phyloP scores from a whole-genome alignment of 1,140 invertebrate genomes.

The Dendrolimus kikuchii region DNA sequence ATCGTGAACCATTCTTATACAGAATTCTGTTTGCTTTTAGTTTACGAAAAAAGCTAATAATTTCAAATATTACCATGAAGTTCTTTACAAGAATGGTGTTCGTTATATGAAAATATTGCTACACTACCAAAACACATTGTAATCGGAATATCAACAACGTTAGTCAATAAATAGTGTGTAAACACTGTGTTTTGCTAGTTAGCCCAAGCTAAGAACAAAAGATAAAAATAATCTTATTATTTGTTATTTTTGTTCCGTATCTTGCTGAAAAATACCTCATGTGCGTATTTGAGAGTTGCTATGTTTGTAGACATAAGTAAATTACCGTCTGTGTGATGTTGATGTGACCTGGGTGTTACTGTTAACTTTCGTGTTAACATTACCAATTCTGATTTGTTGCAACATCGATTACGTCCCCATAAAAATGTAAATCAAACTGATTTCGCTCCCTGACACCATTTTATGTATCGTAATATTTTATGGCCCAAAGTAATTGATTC shows the following conservation, averaged over 20 bases:
- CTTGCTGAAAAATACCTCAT: constrained; percentile 30
- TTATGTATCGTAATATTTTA: background rate
- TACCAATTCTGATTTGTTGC: constrained; percentile 46
- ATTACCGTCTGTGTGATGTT: constrained; percentile 38
- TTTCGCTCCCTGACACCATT: too few species aligned
- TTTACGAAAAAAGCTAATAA: background rate
- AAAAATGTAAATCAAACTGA: too few species aligned
- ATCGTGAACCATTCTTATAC: constrained; percentile 47
- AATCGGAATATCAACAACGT: background rate
- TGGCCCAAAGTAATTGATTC: background rate
- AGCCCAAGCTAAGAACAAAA: constrained; percentile 67
- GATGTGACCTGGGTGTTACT: constrained; percentile 69
- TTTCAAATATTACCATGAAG: constrained; percentile 1
- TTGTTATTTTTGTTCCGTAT: constrained; percentile 34
- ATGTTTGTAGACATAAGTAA: constrained; percentile 42
- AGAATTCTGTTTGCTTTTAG: constrained; percentile 14
- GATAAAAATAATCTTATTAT: constrained; percentile 43
- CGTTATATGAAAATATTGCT: constrained; percentile 46
- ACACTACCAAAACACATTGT: constrained; percentile 55
- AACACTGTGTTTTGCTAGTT: constrained; percentile 52
- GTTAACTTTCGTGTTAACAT: constrained; percentile 40
- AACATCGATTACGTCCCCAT: constrained; percentile 16
- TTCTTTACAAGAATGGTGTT: constrained; percentile 25
- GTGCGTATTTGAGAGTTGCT: constrained; percentile 50
- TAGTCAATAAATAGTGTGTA: constrained; percentile 2